Evolutionary conservation across 2,888 invertebrate genomes (phyloP).

Genomic region (Dysmachus trigonus): DNA sequence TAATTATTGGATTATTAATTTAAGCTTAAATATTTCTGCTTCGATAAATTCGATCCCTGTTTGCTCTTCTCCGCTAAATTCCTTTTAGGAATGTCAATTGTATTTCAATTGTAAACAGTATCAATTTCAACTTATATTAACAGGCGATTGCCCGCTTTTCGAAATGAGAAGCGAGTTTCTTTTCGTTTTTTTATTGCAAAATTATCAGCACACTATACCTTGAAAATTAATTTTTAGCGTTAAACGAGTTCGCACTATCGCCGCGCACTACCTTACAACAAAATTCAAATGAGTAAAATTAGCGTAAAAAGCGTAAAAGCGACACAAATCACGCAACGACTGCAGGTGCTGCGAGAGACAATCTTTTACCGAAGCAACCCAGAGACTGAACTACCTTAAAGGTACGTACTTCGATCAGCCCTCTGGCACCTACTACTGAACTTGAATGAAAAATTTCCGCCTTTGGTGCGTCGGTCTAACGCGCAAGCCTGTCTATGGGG

Average conservation of each 20-base stretch:
- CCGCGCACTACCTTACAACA: neutral
- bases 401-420: neutral
- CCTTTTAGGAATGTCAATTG: neutral
- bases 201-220: neutral
- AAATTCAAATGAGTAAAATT: conserved; percentile 25
- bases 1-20: conserved; percentile 31
- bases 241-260: neutral
- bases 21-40: neutral
- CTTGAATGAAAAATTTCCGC: neutral
- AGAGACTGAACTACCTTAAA: neutral
- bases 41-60: neutral
- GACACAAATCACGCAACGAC: neutral
- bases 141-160: neutral
- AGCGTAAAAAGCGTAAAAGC: conserved; percentile 9
- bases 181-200: neutral
- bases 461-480: neutral
- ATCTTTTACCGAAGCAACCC: neutral
- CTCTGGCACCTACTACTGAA: neutral
- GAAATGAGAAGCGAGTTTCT: neutral
- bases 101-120: neutral
- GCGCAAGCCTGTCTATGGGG: neutral
- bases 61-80: neutral
- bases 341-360: neutral
- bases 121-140: neutral
- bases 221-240: neutral